These are phyloP conservation scores for Tetramorium alpestre DNA, from an alignment of 1,140 invertebrate genomes.

Conservation along the genomic window DNA sequence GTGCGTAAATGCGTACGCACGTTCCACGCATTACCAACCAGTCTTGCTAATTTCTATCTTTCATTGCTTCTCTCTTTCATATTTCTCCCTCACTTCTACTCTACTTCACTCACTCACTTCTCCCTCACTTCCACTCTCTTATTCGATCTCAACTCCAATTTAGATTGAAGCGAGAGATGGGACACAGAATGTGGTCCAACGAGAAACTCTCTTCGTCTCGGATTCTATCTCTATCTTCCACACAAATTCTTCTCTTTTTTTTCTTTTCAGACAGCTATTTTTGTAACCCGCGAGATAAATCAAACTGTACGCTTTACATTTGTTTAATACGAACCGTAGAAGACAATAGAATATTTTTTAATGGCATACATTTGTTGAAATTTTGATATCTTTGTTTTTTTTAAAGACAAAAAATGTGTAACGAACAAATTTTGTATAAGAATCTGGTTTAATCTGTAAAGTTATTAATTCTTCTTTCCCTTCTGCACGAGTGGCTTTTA, in stretches of 20 bases:
- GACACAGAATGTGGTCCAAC: conserved; percentile 9
- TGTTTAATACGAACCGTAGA: neutral
- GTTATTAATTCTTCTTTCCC: neutral
- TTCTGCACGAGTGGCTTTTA: neutral
- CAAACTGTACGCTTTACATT: neutral
- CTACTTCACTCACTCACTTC: neutral
- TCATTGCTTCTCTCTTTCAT: conserved; percentile 39
- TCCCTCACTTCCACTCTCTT: conserved; percentile 6
- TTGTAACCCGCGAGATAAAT: conserved; percentile 30
- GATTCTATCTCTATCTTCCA: conserved; percentile 56
- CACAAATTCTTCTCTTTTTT: neutral
- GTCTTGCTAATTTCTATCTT: conserved; percentile 70
- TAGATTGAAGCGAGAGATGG: conserved; percentile 68
- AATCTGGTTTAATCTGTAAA: conserved; percentile 1
- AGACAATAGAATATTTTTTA: neutral
- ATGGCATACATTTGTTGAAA: neutral
- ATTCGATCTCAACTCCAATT: conserved; percentile 69
- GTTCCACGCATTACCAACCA: neutral
- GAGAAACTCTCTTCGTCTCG: conserved; percentile 68
- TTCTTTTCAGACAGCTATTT: neutral
- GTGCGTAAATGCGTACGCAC: neutral
- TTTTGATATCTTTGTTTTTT: neutral
- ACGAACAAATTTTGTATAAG: neutral
- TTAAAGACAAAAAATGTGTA: neutral
- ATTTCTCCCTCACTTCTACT: neutral